Evolutionary conservation across 37 sponge, comb jelly and placozoan genomes (phyloP).

Genomic region (Diacarnus erythraeanus): DNA sequence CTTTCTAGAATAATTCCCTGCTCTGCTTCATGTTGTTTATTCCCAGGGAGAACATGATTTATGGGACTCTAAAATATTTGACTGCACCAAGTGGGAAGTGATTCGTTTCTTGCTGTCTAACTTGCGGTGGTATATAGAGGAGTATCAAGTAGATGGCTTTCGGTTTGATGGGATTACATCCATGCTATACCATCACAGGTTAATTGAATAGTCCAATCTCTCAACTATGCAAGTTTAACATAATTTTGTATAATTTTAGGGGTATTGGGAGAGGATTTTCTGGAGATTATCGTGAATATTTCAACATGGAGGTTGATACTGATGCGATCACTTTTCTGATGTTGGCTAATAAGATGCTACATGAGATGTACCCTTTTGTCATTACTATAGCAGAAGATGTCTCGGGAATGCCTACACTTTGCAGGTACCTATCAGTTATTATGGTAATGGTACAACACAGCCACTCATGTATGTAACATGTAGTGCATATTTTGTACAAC

Average conservation of each 20-base stretch:
- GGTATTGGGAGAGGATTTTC: slow-evolving; percentile 85
- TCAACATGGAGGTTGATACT: slow-evolving; percentile 71
- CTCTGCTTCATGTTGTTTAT: neutral
- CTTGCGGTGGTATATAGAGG: slow-evolving; percentile 89
- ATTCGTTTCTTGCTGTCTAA: slow-evolving; percentile 94
- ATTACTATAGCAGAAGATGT: slow-evolving; percentile 96
- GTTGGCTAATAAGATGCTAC: slow-evolving; percentile 90
- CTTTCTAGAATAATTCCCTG: neutral
- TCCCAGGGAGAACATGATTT: slow-evolving; percentile 69
- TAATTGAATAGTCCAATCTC: too few species aligned
- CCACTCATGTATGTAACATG: too few species aligned
- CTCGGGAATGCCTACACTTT: slow-evolving; percentile 74
- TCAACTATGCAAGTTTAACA: too few species aligned
- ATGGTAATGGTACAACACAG: neutral
- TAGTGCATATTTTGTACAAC: too few species aligned
- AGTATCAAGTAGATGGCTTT: slow-evolving; percentile 95
- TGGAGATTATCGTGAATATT: slow-evolving; percentile 92
- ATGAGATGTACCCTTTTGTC: slow-evolving; percentile 64
- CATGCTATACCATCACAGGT: slow-evolving; percentile 95
- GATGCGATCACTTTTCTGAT: slow-evolving; percentile 88
- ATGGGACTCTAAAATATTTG: slow-evolving; percentile 96
- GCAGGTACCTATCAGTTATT: slow-evolving; percentile 1
- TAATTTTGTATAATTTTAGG: too few species aligned
- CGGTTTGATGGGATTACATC: slow-evolving; percentile 97
- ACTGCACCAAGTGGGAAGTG: slow-evolving; percentile 90